A percentile compares a stretch with the other conserved stretches of the same genome.
These are phyloP conservation scores for Bubalus kerabau DNA, from an alignment of 2,113 vertebrate genomes.

Conservation along the genomic window DNA sequence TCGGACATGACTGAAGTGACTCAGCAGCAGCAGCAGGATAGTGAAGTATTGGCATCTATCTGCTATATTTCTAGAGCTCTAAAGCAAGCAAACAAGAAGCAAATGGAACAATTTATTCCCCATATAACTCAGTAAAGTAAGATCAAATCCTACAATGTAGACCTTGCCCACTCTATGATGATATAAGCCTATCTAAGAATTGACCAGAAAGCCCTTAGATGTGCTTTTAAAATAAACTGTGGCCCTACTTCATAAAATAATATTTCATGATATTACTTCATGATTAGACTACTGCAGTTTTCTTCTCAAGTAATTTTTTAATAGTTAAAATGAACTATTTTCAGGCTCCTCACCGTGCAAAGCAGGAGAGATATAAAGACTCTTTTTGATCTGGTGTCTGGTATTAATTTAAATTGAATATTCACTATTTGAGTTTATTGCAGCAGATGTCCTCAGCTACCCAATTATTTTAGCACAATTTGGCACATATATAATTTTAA, in stretches of 20 bases:
- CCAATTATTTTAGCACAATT: constrained; percentile 72
- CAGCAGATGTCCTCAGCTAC: constrained; percentile 67
- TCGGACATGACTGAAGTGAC: no score
- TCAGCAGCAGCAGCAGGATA: no score
- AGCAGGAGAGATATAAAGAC: constrained; percentile 38
- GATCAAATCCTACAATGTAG: not conserved
- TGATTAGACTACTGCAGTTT: not conserved
- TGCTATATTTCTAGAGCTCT: not conserved
- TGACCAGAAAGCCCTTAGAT: not conserved
- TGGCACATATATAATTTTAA: constrained; percentile 66
- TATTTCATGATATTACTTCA: not conserved
- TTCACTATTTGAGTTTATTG: constrained; percentile 68
- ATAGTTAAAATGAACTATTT: constrained; percentile 59
- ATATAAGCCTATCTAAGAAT: not conserved
- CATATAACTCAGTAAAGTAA: not conserved
- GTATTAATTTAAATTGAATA: constrained; percentile 68
- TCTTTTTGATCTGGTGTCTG: constrained; percentile 59
- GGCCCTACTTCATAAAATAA: constrained; percentile 12
- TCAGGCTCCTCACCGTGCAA: constrained; percentile 49
- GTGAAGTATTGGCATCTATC: not conserved
- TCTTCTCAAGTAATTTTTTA: constrained; percentile 12
- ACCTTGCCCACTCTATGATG: not conserved
- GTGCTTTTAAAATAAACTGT: constrained; percentile 6
- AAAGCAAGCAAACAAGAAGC: not conserved
- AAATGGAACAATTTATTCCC: not conserved